Conservation (phyloP, 2,888 invertebrate genomes). For the Leptinotarsa tumamoca region DNA sequence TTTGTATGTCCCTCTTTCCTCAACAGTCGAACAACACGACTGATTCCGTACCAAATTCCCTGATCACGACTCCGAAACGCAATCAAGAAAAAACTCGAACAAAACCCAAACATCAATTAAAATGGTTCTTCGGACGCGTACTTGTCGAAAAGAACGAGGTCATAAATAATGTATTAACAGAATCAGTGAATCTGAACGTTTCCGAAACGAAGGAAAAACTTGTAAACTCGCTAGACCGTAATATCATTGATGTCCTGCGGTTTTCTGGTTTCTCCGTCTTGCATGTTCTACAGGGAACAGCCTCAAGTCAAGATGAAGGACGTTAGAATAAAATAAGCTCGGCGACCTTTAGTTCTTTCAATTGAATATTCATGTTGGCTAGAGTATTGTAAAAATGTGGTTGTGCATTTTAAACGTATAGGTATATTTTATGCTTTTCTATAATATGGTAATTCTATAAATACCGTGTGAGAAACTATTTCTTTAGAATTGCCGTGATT, state of each 20-base stretch:
- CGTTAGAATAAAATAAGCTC: slow-evolving; percentile 33
- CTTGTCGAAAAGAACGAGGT: slow-evolving; percentile 29
- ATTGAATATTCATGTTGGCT: slow-evolving; percentile 29
- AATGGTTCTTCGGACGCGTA: slow-evolving; percentile 24
- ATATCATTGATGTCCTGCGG: slow-evolving; percentile 23
- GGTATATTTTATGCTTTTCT: slow-evolving; percentile 15
- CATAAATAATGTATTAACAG: slow-evolving; percentile 29
- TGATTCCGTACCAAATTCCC: not conserved
- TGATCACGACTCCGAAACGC: not conserved
- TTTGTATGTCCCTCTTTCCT: not conserved
- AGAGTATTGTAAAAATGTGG: slow-evolving; percentile 24
- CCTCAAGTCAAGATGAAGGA: slow-evolving; percentile 44
- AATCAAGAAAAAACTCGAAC: slow-evolving; percentile 8
- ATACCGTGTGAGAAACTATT: slow-evolving; percentile 26
- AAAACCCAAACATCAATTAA: slow-evolving; percentile 25
- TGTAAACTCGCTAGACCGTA: slow-evolving; percentile 22
- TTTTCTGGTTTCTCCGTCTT: slow-evolving; percentile 25
- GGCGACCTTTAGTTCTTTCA: slow-evolving; percentile 31
- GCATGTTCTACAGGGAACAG: slow-evolving; percentile 28
- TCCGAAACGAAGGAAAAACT: slow-evolving; percentile 16
- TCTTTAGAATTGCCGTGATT: slow-evolving; percentile 14
- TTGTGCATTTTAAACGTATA: slow-evolving; percentile 27
- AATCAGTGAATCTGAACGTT: slow-evolving; percentile 32
- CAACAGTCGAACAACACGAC: not conserved
- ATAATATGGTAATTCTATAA: slow-evolving; percentile 27